Evolutionary conservation across 2,888 invertebrate species (phyloP).

Genomic region (Drosophila paranaensis): DNA sequence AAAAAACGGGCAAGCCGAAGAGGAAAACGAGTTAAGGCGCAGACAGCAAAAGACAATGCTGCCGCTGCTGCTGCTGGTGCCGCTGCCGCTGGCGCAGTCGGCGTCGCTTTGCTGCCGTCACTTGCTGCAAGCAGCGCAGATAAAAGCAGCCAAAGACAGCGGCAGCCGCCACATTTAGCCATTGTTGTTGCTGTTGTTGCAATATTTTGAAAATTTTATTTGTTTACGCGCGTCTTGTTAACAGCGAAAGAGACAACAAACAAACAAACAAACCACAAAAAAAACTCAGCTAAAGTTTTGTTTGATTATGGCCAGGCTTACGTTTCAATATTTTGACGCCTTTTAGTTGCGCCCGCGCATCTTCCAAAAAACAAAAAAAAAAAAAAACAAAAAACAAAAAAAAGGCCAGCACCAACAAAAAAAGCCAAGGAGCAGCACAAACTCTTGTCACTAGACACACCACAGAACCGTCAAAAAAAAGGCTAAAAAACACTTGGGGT

Average conservation of each 20-base stretch:
- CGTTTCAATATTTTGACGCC: slow-evolving; percentile 44
- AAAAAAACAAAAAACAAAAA: slow-evolving; percentile 14
- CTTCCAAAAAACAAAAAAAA: slow-evolving; percentile 38
- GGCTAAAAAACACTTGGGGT: slow-evolving; percentile 26
- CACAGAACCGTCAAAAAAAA: slow-evolving; percentile 42
- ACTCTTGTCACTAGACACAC: slow-evolving; percentile 46
- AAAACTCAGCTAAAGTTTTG: slow-evolving; percentile 3
- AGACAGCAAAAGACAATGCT: slow-evolving; percentile 63
- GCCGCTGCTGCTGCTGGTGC: slow-evolving; percentile 14
- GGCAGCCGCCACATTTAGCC: slow-evolving; percentile 23
- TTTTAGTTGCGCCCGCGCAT: slow-evolving; percentile 74
- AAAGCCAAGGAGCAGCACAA: slow-evolving; percentile 42
- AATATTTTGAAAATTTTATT: slow-evolving; percentile 27
- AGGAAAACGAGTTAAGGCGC: slow-evolving; percentile 70
- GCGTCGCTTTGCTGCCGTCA: slow-evolving; percentile 28
- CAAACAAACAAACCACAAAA: too few relatives aligned
- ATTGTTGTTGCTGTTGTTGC: slow-evolving; percentile 28
- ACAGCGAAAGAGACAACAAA: neutral
- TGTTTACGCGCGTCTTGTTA: slow-evolving; percentile 42
- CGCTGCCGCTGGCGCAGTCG: slow-evolving; percentile 2
- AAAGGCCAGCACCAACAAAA: slow-evolving; percentile 30
- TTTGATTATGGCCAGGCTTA: slow-evolving; percentile 30
- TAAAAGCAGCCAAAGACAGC: slow-evolving; percentile 35
- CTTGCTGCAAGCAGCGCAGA: slow-evolving; percentile 50
- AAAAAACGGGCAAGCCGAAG: slow-evolving; percentile 34